Evolutionary conservation across 1,140 invertebrate species (phyloP).

Genomic region (Agrypnia vestita): DNA sequence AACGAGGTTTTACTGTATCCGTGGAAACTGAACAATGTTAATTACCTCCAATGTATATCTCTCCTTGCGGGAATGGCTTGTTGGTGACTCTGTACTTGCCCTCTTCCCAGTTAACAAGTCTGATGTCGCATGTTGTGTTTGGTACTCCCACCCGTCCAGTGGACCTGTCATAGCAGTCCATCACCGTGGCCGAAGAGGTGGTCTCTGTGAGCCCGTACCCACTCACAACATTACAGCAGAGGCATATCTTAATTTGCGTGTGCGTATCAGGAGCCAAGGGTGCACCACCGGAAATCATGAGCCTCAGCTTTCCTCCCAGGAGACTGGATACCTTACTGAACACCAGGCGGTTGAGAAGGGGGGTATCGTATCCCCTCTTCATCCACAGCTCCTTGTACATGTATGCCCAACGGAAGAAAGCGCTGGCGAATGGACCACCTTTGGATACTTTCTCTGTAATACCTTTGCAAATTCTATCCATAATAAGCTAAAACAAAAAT

Average conservation of each 20-base stretch:
- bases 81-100: slow-evolving; percentile 93
- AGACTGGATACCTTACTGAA: slow-evolving; percentile 79
- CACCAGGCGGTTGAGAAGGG: slow-evolving; percentile 81
- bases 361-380: slow-evolving; percentile 87
- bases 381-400: slow-evolving; percentile 92
- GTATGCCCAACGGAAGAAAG: slow-evolving; percentile 93
- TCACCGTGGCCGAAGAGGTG: slow-evolving; percentile 92
- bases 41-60: slow-evolving; percentile 87
- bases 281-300: slow-evolving; percentile 94
- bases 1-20: too few relatives aligned
- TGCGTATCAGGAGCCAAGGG: slow-evolving; percentile 97
- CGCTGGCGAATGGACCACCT: slow-evolving; percentile 82
- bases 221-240: slow-evolving; percentile 92
- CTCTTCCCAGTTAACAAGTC: slow-evolving; percentile 95
- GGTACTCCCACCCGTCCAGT: slow-evolving; percentile 92
- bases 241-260: slow-evolving; percentile 92
- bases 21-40: background rate
- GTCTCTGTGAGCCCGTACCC: slow-evolving; percentile 99
- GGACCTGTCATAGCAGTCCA: slow-evolving; percentile 78
- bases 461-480: slow-evolving; percentile 96
- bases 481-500: slow-evolving; percentile 82
- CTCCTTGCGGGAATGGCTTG: slow-evolving; percentile 91
- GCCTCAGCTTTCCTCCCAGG: slow-evolving; percentile 89
- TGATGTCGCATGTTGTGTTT: slow-evolving; percentile 88
- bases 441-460: slow-evolving; percentile 93